Conservation (phyloP, 2,113 vertebrate species). For the Caranx ignobilis region DNA sequence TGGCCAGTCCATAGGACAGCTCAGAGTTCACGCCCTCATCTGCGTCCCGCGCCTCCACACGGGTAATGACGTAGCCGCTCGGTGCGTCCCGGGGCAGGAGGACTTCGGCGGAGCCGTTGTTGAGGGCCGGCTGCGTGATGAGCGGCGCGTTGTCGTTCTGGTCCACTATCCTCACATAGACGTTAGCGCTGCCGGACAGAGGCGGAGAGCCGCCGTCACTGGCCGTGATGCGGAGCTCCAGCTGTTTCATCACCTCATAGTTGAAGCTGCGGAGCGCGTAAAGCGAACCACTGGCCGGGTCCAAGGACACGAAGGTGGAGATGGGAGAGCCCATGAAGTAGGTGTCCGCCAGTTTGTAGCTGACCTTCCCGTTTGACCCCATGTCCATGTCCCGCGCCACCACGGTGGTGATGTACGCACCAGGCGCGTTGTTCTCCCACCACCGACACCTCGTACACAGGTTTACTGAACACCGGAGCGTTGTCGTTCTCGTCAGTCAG, state of each 20-base stretch:
- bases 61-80: conserved; percentile 87
- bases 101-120: conserved; percentile 90
- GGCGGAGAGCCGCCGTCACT: conserved; percentile 91
- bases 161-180: conserved; percentile 91
- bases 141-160: conserved; percentile 94
- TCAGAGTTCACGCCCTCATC: conserved; percentile 93
- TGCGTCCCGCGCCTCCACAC: conserved; percentile 91
- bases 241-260: conserved; percentile 91
- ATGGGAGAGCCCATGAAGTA: conserved; percentile 89
- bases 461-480: conserved; percentile 87
- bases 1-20: conserved; percentile 87
- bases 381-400: conserved; percentile 89
- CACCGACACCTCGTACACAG: conserved; percentile 89
- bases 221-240: conserved; percentile 92
- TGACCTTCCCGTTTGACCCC: conserved; percentile 91
- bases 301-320: conserved; percentile 93
- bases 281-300: conserved; percentile 92
- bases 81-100: conserved; percentile 87
- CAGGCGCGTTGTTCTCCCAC: conserved; percentile 93
- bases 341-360: conserved; percentile 89
- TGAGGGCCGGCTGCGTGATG: conserved; percentile 88
- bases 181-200: conserved; percentile 88
- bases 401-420: conserved; percentile 90
- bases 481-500: conserved; percentile 95
- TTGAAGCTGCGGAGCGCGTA: conserved; percentile 96